Base-by-base conservation (phyloP, 1,140 invertebrate species). In the Vollenhovia emeryi region DNA sequence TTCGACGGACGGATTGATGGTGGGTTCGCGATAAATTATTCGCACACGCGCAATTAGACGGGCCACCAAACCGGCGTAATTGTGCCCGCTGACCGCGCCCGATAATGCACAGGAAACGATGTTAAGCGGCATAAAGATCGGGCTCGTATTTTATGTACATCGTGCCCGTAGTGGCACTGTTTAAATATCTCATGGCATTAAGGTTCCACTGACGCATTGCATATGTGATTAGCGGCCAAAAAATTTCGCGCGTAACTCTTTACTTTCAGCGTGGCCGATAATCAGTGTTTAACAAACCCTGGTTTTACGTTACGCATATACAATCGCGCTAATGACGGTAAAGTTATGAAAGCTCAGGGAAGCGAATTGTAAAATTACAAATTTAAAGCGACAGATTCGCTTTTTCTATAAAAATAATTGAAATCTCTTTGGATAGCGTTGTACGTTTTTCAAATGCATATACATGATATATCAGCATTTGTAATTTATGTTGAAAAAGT, bases 1-100 rank as follows among this genome's bases (percentile, higher is more conserved):
- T 73, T 82, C 78, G 66, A 82, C 66, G 78, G 66, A 68, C 50
- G 24, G 24, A 82, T 71, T 82, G 78, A 73, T 73, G 52, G 78
- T n/a, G 13, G 40, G 27, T 13, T 24, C 66, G 27, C 50, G 50
- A 82, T 82, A 71, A 82, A 82, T 82, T 82, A 82, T 82, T 82
- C 66, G 50, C 59, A 21, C 75, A 43, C 27, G 43, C 52, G 43
- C 66, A 82, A 73, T 82, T 82, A 71, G 78, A 82, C 64, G 50
- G 36, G 43, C 66, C 36, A 50, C 78, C 36, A 73, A 80, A 57
- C 13, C 64, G 36, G 27, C 68, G 66, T 69, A 80, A 80, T 80
- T 80, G 64, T 64, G 60, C 30, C n/a, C 75, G 78, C 64, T 24
- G 62, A 48, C 33, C 66, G 13, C 64, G 21, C 18, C 66, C 78